Percentiles rank a stretch among this genome's conserved stretches.
Conservation (phyloP, 2,888 invertebrate species). For the Megastigmus dorsalis region DNA sequence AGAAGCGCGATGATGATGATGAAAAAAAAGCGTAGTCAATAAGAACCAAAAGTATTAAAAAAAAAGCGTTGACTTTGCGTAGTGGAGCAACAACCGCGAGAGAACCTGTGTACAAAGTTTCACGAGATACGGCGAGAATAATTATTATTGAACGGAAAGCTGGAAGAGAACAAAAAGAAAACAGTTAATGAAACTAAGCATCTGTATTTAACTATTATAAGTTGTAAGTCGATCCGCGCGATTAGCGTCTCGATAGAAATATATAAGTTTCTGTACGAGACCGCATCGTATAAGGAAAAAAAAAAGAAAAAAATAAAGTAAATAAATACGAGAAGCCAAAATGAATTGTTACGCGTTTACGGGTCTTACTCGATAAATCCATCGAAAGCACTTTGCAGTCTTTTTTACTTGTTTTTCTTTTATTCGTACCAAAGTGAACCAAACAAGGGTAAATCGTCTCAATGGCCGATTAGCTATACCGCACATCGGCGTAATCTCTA, state of each 20-base stretch:
- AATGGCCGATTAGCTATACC: too few relatives aligned
- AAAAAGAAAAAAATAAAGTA: too few relatives aligned
- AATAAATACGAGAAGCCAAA: conserved; percentile 67
- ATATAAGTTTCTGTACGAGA: background rate
- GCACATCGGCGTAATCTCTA: too few relatives aligned
- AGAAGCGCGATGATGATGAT: background rate
- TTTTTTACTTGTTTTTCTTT: conserved; percentile 7
- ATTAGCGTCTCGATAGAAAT: conserved; percentile 20
- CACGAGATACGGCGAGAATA: too few relatives aligned
- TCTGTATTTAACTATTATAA: conserved; percentile 27
- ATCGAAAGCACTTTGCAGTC: conserved; percentile 16
- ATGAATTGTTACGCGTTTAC: conserved; percentile 70
- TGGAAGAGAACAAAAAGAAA: too few relatives aligned
- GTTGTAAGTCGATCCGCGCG: conserved; percentile 8
- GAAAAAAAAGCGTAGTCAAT: background rate
- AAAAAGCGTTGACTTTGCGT: conserved; percentile 9
- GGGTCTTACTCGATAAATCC: conserved; percentile 64
- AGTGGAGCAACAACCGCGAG: background rate
- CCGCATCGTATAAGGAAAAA: conserved; percentile 29
- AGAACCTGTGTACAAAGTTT: conserved; percentile 39
- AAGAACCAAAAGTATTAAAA: conserved; percentile 39
- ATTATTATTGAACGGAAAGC: too few relatives aligned
- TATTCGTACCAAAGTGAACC: too few relatives aligned
- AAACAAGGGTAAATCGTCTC: too few relatives aligned
- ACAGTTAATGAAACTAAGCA: background rate